Evolutionary conservation across 2,888 invertebrate genomes (phyloP).

Genomic region (Theretra japonica): DNA sequence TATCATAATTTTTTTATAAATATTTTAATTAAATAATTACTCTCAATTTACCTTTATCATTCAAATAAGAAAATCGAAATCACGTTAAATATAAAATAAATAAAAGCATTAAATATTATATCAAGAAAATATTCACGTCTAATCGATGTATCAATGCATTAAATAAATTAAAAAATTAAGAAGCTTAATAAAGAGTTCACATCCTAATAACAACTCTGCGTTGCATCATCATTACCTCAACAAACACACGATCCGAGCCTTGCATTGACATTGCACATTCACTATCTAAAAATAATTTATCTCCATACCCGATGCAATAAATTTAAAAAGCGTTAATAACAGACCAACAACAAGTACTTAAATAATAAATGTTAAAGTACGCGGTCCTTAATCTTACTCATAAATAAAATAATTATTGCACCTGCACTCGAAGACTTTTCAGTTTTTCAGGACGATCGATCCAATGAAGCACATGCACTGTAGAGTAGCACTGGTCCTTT

Average conservation of each 20-base stretch:
- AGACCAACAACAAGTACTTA: slow-evolving; percentile 4
- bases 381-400: slow-evolving; percentile 13
- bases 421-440: slow-evolving; percentile 72
- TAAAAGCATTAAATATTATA: too few relatives aligned
- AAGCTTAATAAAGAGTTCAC: not conserved
- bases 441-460: slow-evolving; percentile 63
- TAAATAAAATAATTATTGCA: slow-evolving; percentile 56
- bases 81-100: too few relatives aligned
- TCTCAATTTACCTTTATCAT: too few relatives aligned
- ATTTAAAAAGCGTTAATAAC: not conserved
- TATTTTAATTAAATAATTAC: too few relatives aligned
- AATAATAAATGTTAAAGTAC: not conserved
- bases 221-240: slow-evolving; percentile 35
- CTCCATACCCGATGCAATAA: not conserved
- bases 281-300: slow-evolving; percentile 11
- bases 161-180: not conserved
- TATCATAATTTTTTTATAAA: not conserved
- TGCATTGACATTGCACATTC: slow-evolving; percentile 24
- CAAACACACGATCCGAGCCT: slow-evolving; percentile 7
- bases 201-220: slow-evolving; percentile 30
- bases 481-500: slow-evolving; percentile 61
- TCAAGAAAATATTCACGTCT: too few relatives aligned
- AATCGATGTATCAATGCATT: not conserved
- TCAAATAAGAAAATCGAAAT: too few relatives aligned
- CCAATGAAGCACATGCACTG: slow-evolving; percentile 68